Base-by-base conservation (phyloP, 2,113 vertebrate species). In the Gopherus flavomarginatus region DNA sequence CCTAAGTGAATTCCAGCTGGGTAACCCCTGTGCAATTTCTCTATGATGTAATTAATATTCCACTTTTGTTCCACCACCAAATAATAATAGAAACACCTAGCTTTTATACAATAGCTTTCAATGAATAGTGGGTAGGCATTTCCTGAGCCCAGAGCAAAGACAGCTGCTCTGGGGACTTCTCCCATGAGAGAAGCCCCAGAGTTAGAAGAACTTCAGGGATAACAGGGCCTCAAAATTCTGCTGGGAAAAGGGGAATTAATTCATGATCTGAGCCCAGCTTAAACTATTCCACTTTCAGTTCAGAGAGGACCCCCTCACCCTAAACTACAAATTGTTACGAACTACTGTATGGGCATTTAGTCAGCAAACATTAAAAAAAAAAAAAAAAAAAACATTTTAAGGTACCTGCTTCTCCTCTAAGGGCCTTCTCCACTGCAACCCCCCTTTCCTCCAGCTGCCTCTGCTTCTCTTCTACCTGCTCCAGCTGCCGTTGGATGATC, bases 391-490 rank as follows among this genome's bases (percentile, higher is more conserved):
- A 47, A 57, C 27, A 81, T 53, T 88, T 82, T 81, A 65, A 90
- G 53, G 96, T 99, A 99, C 99, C 99, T 99, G 99, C 99, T 99
- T 99, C 99, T 84, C 99, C 99, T 38, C 99, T 98, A 54, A 99
- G 97, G 0, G 99, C 99, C 95, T 99, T 99, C 98, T 99, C 99
- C 97, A 99, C 99, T 0, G 99, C 99, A 1, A 99, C 99, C 0
- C 99, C 99, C 52, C 99, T 97, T 96, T 99, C 99, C 88, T 99
- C 99, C 2, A 99, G 98, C 95, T 99, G 99, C 91, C 99, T 98
- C 98, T 99, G 99, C 96, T 99, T 99, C 97, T 99, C 99, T 95
- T 99, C 99, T 97, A 99, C 99, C 98, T 99, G 99, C 94, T 99
- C 99, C 98, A 99, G 96, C 97, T 99, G 99, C 53, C 99, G 98